Percentiles rank a stretch among this genome's conserved stretches.
These are phyloP conservation scores for Rhinoptilus africanus DNA, from an alignment of 2,113 vertebrate genomes.

Conservation along the genomic window DNA sequence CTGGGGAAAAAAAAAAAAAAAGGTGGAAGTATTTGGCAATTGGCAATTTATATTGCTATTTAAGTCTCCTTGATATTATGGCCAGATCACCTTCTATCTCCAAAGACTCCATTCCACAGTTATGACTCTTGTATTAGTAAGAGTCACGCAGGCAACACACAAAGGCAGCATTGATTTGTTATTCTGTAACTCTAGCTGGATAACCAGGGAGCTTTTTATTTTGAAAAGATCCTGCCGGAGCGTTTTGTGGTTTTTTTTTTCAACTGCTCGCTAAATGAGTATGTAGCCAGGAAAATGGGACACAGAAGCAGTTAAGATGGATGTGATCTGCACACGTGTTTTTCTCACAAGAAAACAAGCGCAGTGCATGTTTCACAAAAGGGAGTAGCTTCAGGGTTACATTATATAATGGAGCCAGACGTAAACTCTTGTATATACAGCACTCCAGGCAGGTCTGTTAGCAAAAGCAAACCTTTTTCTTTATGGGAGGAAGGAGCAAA, in stretches of 20 bases:
- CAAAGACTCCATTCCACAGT: not conserved
- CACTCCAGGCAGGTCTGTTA: not conserved
- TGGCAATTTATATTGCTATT: not conserved
- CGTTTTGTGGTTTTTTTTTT: too few species aligned
- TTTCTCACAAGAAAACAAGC: constrained; percentile 35
- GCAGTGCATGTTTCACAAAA: not conserved
- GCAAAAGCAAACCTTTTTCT: not conserved
- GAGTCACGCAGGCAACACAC: not conserved
- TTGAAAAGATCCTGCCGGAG: not conserved
- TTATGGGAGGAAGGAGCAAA: not conserved
- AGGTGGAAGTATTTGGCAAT: not conserved
- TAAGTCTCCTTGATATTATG: not conserved
- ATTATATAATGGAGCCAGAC: not conserved
- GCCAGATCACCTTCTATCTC: not conserved
- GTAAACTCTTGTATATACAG: not conserved
- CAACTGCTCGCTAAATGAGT: not conserved
- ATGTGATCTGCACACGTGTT: not conserved
- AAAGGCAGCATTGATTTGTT: not conserved
- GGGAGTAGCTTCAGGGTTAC: not conserved
- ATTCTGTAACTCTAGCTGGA: not conserved
- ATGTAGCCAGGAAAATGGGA: constrained; percentile 23
- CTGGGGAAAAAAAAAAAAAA: too few species aligned
- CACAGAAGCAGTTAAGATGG: not conserved
- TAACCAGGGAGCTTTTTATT: constrained; percentile 36
- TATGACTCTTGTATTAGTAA: not conserved